A percentile compares a stretch with the other conserved stretches of the same genome.
Evolutionary conservation across 92 coral and sea anemone species (phyloP).

Genomic region (Zoanthus sansibaricus): DNA sequence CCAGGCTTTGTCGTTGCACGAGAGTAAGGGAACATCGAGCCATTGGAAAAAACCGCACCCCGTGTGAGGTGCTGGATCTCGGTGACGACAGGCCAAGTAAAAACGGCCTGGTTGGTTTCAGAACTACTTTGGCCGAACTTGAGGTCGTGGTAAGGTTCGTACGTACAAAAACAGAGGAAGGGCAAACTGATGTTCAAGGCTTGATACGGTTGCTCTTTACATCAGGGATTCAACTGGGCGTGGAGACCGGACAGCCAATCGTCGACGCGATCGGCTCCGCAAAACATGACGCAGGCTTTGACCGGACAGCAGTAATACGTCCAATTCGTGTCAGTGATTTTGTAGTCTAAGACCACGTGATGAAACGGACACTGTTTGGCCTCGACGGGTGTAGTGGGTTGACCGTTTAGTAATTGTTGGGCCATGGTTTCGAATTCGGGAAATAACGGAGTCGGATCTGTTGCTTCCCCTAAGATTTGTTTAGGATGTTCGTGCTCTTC

Average conservation of each 20-base stretch:
- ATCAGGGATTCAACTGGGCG: neutral
- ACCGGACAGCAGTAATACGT: neutral
- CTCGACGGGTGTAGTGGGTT: neutral
- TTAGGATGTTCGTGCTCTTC: neutral
- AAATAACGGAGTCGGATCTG: neutral
- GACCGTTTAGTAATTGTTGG: neutral
- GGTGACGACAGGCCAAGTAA: neutral
- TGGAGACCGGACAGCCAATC: neutral
- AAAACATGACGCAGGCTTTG: neutral
- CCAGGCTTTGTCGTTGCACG: neutral
- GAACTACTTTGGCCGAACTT: neutral
- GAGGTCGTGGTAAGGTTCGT: neutral
- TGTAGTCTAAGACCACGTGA: neutral
- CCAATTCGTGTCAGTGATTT: neutral
- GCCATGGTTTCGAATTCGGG: neutral
- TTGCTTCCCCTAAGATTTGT: too few relatives aligned
- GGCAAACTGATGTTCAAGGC: neutral
- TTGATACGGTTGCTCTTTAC: neutral
- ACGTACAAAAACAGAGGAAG: neutral
- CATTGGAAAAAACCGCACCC: neutral
- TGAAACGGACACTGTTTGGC: neutral
- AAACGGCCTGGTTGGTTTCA: neutral
- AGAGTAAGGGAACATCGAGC: neutral
- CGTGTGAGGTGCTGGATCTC: neutral
- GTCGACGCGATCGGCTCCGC: neutral